phyloP scores from a whole-genome alignment of 1,140 invertebrate species.

The Drosophila repletoides region DNA sequence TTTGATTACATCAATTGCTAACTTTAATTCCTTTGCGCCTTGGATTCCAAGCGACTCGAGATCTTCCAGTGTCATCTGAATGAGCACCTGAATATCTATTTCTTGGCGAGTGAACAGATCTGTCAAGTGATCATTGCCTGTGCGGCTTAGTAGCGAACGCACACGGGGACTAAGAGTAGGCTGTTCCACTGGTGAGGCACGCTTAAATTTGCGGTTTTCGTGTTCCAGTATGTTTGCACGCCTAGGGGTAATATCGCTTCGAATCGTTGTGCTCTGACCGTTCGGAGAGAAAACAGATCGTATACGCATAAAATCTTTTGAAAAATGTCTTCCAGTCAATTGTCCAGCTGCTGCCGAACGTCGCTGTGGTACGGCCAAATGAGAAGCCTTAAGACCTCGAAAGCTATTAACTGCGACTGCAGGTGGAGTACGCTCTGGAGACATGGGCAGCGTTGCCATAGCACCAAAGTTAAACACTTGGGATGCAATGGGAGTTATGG shows the following conservation, averaged over 20 bases:
- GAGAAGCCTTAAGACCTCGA: slow-evolving; percentile 2
- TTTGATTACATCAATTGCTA: slow-evolving; percentile 48
- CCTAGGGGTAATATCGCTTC: not conserved
- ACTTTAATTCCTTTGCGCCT: slow-evolving; percentile 47
- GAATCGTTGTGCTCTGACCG: slow-evolving; percentile 25
- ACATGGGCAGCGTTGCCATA: slow-evolving; percentile 1
- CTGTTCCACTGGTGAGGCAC: slow-evolving; percentile 51
- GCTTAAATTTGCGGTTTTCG: slow-evolving; percentile 32
- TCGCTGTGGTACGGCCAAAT: slow-evolving; percentile 7
- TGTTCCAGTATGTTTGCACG: not conserved
- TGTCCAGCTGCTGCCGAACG: not conserved
- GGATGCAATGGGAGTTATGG: slow-evolving; percentile 45
- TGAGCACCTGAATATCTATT: slow-evolving; percentile 54
- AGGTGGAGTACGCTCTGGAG: not conserved
- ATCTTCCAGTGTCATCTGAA: slow-evolving; percentile 64
- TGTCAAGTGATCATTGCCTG: slow-evolving; percentile 50
- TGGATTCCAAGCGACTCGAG: slow-evolving; percentile 50
- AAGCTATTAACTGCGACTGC: not conserved
- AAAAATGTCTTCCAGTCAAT: slow-evolving; percentile 22
- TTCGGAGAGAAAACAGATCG: slow-evolving; percentile 58
- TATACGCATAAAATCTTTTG: slow-evolving; percentile 45
- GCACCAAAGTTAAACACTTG: slow-evolving; percentile 50
- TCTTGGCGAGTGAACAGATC: slow-evolving; percentile 60
- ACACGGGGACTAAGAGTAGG: slow-evolving; percentile 52
- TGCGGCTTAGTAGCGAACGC: slow-evolving; percentile 46